A percentile compares a stretch with the other conserved stretches of the same genome.
Evolutionary conservation across 2,797 vertebrate genomes (phyloP).

Genomic region (Buceros bicornis): DNA sequence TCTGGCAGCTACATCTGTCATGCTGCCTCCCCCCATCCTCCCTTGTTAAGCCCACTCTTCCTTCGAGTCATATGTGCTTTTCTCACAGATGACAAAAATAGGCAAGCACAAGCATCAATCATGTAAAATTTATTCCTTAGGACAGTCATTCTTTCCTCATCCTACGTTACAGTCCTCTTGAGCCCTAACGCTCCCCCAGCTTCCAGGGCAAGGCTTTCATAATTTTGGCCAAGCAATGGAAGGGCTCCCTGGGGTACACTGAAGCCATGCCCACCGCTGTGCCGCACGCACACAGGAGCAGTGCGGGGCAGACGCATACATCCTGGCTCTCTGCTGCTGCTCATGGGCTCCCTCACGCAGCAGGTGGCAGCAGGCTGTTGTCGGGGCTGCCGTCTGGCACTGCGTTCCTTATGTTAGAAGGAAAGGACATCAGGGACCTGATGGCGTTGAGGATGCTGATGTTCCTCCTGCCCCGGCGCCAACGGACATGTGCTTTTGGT

Average conservation of each 20-base stretch:
- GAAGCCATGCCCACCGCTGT: accelerated
- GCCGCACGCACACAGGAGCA: accelerated
- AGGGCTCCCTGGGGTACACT: not conserved
- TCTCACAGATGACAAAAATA: not conserved
- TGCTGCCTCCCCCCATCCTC: not conserved
- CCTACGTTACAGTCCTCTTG: accelerated
- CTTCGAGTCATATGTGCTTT: not conserved
- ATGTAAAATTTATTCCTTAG: not conserved
- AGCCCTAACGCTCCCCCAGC: not conserved
- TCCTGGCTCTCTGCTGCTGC: accelerated
- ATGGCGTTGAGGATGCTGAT: accelerated
- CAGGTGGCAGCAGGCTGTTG: not conserved
- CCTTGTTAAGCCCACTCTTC: not conserved
- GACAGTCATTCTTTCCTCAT: too few species aligned
- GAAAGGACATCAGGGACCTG: not conserved
- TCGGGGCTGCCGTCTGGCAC: accelerated
- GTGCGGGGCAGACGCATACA: accelerated
- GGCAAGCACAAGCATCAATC: not conserved
- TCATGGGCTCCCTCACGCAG: accelerated
- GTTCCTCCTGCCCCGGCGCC: accelerated
- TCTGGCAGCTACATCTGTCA: slow-evolving; percentile 26
- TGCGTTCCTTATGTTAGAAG: accelerated
- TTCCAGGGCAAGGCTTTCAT: not conserved
- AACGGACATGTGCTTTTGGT: accelerated
- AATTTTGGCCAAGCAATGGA: accelerated